phyloP scores from a whole-genome alignment of 2,113 vertebrate genomes.

The Xyliphius kryptos region DNA sequence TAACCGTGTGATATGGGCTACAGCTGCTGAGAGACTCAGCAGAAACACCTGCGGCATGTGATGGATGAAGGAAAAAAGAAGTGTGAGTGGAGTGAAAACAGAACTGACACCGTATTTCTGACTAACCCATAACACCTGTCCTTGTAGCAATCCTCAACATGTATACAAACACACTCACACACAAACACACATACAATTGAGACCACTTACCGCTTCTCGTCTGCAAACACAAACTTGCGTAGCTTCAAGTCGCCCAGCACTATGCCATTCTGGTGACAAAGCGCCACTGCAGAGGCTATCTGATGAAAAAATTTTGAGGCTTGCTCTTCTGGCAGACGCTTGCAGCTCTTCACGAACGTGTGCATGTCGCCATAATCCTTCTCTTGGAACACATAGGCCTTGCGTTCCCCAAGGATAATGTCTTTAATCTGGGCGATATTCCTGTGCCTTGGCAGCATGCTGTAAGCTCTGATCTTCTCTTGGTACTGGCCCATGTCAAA shows the following conservation, averaged over 20 bases:
- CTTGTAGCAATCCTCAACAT: too few species aligned
- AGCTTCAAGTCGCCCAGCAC: conserved; percentile 82
- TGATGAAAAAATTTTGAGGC: conserved; percentile 70
- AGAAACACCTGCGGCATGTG: too few species aligned
- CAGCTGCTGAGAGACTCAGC: too few species aligned
- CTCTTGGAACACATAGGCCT: conserved; percentile 71
- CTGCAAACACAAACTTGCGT: conserved; percentile 74
- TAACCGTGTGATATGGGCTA: too few species aligned
- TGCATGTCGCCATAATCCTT: conserved; percentile 77
- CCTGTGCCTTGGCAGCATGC: conserved; percentile 57
- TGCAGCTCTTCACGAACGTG: conserved; percentile 68
- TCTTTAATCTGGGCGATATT: conserved; percentile 67
- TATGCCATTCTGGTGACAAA: conserved; percentile 74
- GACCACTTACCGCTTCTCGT: conserved; percentile 73
- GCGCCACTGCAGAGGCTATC: conserved; percentile 65
- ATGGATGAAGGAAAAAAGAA: too few species aligned
- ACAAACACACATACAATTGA: conserved; percentile 25
- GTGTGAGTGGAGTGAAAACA: too few species aligned
- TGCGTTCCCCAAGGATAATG: conserved; percentile 65
- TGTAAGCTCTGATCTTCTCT: conserved; percentile 69
- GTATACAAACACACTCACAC: conserved; percentile 17
- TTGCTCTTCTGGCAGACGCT: conserved; percentile 64
- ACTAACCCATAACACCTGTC: too few species aligned
- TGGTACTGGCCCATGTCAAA: conserved; percentile 65
- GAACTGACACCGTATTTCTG: too few species aligned